These are phyloP conservation scores for Drosophila trapezifrons DNA, from an alignment of 1,140 invertebrate genomes.

Conservation along the genomic window DNA sequence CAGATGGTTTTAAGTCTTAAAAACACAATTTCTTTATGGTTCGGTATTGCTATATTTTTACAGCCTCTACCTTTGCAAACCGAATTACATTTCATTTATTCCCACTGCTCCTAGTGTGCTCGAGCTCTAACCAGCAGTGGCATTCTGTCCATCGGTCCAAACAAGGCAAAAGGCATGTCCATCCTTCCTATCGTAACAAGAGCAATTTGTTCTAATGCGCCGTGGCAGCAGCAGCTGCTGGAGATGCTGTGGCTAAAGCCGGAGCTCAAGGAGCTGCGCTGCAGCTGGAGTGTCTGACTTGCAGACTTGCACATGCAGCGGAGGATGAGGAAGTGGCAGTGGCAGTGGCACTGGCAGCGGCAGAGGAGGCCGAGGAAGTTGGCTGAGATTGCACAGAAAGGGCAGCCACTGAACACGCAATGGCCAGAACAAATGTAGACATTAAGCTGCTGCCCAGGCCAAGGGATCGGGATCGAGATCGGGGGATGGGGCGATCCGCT, in stretches of 20 bases:
- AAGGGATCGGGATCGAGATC: conserved; percentile 15
- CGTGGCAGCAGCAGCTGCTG: conserved; percentile 65
- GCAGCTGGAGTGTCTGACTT: conserved; percentile 43
- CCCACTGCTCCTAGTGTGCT: conserved; percentile 12
- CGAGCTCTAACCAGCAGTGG: conserved; percentile 58
- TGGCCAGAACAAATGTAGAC: conserved; percentile 80
- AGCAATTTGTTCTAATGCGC: conserved; percentile 81
- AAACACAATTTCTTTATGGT: background rate
- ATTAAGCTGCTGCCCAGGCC: conserved; percentile 66
- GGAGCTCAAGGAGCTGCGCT: conserved; percentile 25
- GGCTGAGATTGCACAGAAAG: conserved; percentile 47
- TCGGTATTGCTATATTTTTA: background rate
- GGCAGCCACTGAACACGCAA: conserved; percentile 79
- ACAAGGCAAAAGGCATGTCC: conserved; percentile 79
- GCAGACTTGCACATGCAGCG: conserved; percentile 31
- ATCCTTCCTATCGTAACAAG: conserved; percentile 79
- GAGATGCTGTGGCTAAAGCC: conserved; percentile 24
- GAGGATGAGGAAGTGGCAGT: conserved; percentile 32
- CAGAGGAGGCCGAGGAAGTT: conserved; percentile 20
- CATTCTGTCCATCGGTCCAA: conserved; percentile 75
- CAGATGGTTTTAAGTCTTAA: background rate
- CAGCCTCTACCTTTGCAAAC: background rate
- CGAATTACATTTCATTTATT: conserved; percentile 13
- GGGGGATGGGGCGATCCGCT: conserved; percentile 3
- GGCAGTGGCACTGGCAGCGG: conserved; percentile 16